These are phyloP conservation scores for Brienomyrus longianalis DNA, from an alignment of 2,113 vertebrate genomes.

Conservation along the genomic window DNA sequence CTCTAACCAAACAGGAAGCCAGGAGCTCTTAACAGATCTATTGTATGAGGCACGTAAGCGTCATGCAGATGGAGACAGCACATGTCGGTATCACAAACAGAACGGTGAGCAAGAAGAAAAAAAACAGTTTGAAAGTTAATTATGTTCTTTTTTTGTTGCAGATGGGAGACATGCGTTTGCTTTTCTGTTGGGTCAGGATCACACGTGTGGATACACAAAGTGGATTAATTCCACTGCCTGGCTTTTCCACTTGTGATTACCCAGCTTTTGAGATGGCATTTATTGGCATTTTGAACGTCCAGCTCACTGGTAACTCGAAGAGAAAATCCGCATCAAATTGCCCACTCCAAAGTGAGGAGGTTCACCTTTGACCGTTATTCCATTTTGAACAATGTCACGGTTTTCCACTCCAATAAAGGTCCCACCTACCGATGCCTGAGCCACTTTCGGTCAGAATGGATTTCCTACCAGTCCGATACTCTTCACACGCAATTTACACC, in stretches of 20 bases:
- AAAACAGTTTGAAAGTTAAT: background rate
- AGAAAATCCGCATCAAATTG: background rate
- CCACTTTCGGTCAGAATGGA: background rate
- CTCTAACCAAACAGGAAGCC: background rate
- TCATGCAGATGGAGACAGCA: background rate
- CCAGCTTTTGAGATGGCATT: background rate
- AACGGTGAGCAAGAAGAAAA: background rate
- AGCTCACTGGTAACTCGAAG: background rate
- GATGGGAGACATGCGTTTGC: background rate
- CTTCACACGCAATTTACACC: background rate
- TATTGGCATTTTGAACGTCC: background rate
- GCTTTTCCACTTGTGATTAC: background rate
- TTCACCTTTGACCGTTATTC: background rate
- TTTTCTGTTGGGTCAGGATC: background rate
- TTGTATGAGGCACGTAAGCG: background rate
- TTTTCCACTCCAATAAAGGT: background rate
- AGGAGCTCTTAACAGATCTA: background rate
- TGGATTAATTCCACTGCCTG: background rate
- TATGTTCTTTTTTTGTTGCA: background rate
- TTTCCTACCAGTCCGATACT: background rate
- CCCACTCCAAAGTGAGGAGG: background rate
- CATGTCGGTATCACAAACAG: background rate
- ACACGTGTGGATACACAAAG: background rate
- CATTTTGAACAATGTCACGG: background rate
- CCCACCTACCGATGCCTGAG: background rate